Evolutionary conservation across 2,113 vertebrate genomes (phyloP).

Genomic region (Xiphorhynchus elegans): DNA sequence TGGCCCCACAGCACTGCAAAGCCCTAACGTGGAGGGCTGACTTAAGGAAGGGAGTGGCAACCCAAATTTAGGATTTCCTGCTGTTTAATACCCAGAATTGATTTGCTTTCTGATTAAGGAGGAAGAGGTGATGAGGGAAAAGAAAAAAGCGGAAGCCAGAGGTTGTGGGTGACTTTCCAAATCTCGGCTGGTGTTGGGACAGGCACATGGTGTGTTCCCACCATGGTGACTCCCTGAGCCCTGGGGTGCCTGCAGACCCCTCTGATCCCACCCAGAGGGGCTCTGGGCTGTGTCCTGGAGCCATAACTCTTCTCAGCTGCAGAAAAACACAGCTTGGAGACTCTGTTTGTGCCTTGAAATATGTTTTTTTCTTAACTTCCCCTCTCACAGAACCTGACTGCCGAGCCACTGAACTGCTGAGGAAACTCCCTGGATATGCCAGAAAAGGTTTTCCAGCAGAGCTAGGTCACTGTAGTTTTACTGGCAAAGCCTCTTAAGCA

Average conservation of each 20-base stretch:
- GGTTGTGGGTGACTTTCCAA: background rate
- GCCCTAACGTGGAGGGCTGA: background rate
- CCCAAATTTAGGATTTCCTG: conserved; percentile 64
- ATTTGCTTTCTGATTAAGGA: conserved; percentile 47
- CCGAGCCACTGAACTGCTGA: background rate
- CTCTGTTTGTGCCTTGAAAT: background rate
- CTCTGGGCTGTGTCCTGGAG: no score
- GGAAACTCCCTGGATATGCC: background rate
- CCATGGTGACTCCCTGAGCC: background rate
- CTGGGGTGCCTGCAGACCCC: background rate
- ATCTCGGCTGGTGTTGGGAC: background rate
- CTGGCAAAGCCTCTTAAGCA: conserved; percentile 65
- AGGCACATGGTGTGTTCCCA: background rate
- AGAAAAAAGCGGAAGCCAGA: background rate
- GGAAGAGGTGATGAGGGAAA: conserved; percentile 33
- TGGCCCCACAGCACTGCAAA: background rate
- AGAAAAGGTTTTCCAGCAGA: conserved; percentile 49
- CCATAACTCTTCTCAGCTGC: background rate
- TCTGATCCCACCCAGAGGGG: fast-evolving
- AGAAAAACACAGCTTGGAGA: background rate
- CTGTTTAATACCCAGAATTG: conserved; percentile 48
- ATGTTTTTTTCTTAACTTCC: background rate
- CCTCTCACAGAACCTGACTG: background rate
- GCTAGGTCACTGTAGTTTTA: conserved; percentile 61
- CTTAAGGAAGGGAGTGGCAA: conserved; percentile 56